Evolutionary conservation across 1,140 invertebrate genomes (phyloP), one percentile per base, ranked within the genome.

Genomic region (Ooceraea biroi): DNA sequence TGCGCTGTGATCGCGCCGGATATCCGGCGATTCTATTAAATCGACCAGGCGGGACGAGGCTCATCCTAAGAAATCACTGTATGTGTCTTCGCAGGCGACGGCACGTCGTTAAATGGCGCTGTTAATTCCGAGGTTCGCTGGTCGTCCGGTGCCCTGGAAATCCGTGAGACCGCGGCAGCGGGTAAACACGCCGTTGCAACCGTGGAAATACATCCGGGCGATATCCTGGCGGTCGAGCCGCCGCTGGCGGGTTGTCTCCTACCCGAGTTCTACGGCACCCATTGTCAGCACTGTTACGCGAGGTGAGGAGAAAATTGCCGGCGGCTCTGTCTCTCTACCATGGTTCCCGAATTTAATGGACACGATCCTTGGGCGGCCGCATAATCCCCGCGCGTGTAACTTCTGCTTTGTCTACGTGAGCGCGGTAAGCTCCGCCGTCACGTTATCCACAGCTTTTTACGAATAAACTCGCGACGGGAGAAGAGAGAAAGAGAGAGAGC

Each of bases 221-320:
- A 97, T 89, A 95, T 96, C 11, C 91, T 98, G 36, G 93, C 97
- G 7, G 94, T 96, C 14, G 98, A 99, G 92, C 93, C 95, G 60
- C 97, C 98, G 0, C 96, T 96, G 85, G 96, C 96, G 2, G 96
- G 97, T 1, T 97, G 97, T 72, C 94, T 98, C 1, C 90, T 97
- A 17, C 95, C 96, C 0, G 96, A 96, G 44, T 96, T 95, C 91
- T 97, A 96, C 92, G 96, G 96, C 3, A 96, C 96, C 8, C 97
- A 98, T 92, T 99, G 98, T 91, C 96, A 97, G 82, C 96, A 98
- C 90, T 99, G 98, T 92, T 97, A 98, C 88, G 93, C 95, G 84
- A 95, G 97, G 96, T 97, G 68, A 89, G 60, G 3, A 80, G 76
- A 80, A 80, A 71, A 80, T 71, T 80, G 76, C 52, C 74, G 74